A percentile compares a stretch with the other conserved stretches of the same genome.
Conservation (phyloP, 1,140 invertebrate species). For the Calliopsis andreniformis region DNA sequence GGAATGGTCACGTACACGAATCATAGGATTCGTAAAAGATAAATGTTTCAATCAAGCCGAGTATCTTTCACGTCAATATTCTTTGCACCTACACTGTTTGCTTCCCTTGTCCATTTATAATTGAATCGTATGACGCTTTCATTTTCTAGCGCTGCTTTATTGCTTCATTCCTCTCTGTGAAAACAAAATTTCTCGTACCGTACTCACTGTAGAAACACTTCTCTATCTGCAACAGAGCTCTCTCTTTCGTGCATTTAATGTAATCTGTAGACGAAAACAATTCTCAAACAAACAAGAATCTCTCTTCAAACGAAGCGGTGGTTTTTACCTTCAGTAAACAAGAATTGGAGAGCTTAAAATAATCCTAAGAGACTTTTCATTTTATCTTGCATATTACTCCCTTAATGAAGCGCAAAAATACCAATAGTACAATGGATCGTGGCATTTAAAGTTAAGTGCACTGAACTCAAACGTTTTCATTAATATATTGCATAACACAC, state of each 20-base stretch:
- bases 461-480: background rate
- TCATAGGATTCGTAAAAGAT: too few species aligned
- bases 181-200: constrained; percentile 13
- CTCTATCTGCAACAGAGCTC: background rate
- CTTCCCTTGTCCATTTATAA: too few species aligned
- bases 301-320: constrained; percentile 18
- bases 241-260: constrained; percentile 16
- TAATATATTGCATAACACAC: background rate
- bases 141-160: background rate
- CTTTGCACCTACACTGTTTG: too few species aligned
- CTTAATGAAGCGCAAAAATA: background rate
- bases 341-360: too few species aligned
- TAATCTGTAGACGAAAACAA: constrained; percentile 33
- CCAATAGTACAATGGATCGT: too few species aligned
- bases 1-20: too few species aligned
- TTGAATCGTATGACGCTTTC: too few species aligned
- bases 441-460: background rate
- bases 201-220: constrained; percentile 17
- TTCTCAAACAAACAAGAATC: constrained; percentile 28
- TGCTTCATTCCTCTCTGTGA: background rate
- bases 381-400: background rate
- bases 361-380: background rate
- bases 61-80: too few species aligned
- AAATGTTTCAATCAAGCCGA: too few species aligned
- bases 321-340: constrained; percentile 19